Percentiles rank a stretch among this genome's conserved stretches.
phyloP scores from a whole-genome alignment of 2,113 vertebrate genomes.

The Anas platyrhynchos region DNA sequence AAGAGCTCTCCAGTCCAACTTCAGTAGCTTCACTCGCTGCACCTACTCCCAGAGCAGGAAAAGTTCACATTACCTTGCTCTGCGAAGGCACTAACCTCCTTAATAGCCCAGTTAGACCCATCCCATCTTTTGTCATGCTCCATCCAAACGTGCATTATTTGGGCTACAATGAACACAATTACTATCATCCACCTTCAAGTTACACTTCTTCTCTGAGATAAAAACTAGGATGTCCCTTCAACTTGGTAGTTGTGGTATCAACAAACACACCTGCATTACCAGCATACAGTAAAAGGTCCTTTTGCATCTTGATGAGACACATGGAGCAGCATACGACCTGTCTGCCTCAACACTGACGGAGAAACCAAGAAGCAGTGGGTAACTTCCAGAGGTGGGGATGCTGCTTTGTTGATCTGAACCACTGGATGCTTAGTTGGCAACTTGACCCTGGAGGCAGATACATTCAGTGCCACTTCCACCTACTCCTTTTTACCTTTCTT shows the following conservation, averaged over 20 bases:
- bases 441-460: not conserved
- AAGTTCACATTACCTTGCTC: not conserved
- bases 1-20: not conserved
- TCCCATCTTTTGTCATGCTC: not conserved
- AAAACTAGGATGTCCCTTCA: not conserved
- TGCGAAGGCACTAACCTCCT: not conserved
- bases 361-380: not conserved
- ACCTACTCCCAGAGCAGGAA: not conserved
- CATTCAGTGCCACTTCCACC: not conserved
- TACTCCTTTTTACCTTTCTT: not conserved
- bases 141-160: not conserved
- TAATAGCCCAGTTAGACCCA: not conserved
- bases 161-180: not conserved
- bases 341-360: not conserved
- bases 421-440: not conserved
- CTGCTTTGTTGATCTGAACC: not conserved
- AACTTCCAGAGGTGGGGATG: not conserved
- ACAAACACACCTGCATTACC: not conserved
- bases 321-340: not conserved
- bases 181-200: fast-evolving
- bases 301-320: not conserved
- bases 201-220: not conserved
- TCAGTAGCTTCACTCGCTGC: not conserved
- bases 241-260: not conserved
- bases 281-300: not conserved